Evolutionary conservation across 92 coral and sea anemone species (phyloP).

Genomic region (Montipora capitata): DNA sequence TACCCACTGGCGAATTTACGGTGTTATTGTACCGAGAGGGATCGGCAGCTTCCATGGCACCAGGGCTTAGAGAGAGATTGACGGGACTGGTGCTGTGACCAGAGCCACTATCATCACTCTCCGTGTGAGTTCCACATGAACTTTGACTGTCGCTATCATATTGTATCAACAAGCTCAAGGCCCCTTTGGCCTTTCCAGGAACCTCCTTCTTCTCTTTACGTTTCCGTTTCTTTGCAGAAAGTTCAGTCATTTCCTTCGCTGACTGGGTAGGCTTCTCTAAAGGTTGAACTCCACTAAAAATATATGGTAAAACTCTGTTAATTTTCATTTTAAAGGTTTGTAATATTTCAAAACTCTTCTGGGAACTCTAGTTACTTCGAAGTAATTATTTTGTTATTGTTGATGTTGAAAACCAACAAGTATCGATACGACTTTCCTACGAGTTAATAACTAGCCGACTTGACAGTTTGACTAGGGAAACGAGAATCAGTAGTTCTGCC

Average conservation of each 20-base stretch:
- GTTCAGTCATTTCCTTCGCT: conserved; percentile 20
- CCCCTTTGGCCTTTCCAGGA: conserved; percentile 75
- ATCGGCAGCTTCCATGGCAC: conserved; percentile 29
- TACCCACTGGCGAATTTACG: neutral
- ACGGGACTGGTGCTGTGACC: conserved; percentile 80
- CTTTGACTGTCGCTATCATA: conserved; percentile 96
- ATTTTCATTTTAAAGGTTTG: neutral
- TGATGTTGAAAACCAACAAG: too few relatives aligned
- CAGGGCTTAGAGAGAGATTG: conserved; percentile 66
- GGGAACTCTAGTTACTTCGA: too few relatives aligned
- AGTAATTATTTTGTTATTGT: too few relatives aligned
- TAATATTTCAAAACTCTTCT: neutral
- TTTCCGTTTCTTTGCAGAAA: conserved; percentile 49
- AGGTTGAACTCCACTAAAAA: neutral
- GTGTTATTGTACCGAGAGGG: conserved; percentile 49
- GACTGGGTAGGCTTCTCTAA: conserved; percentile 28
- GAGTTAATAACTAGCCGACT: too few relatives aligned
- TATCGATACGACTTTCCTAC: too few relatives aligned
- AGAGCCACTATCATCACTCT: conserved; percentile 83
- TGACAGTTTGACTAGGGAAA: too few relatives aligned
- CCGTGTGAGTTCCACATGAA: conserved; percentile 83
- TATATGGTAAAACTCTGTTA: neutral
- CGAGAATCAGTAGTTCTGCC: too few relatives aligned
- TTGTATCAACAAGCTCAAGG: conserved; percentile 86
- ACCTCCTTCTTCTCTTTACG: conserved; percentile 52